Evolutionary conservation across 2,888 invertebrate species (phyloP), one percentile per base, ranked within the genome.

Genomic region (Cylindroiulus punctatus): DNA sequence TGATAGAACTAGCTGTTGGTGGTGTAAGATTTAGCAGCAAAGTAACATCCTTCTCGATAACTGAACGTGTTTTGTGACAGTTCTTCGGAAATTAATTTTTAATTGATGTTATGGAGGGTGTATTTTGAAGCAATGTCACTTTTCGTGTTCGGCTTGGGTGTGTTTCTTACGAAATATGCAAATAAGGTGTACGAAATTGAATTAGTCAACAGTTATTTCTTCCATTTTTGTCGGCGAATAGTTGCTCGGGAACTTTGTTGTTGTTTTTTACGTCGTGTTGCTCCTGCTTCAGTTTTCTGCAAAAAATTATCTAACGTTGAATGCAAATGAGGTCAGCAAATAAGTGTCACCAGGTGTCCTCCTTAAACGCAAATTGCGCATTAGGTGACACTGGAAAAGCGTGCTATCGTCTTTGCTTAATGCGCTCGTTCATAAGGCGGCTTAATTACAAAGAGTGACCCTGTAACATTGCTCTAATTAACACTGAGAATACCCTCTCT

Each of bases 281-380:
- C 65, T 65, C 26, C 26, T 65, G 65, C 8, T 19, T 65, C 26
- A 26, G 26, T 65, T 65, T 65, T 65, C 26, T 65, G n/a, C 10
- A 65, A 65, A 65, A 65, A 65, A 19, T 65, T 65, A 65, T 65
- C 65, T 65, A 65, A 26, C 12, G 65, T 26, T 26, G 26, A 65
- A 65, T 65, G 65, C 65, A 26, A 65, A 65, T 10, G 65, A 65
- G 65, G 65, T n/a, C 65, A 65, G 26, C 65, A 26, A 65, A 65
- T 65, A 65, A 26, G 65, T 65, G 65, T 65, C 65, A 65, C 65
- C 65, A 65, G 65, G 65, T 65, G 65, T 65, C 65, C 65, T 65
- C 65, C 26, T 65, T 26, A 65, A 4, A 1, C 22, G n/a, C 22
- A n/a, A n/a, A 57, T n/a, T 19, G 57, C 57, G 26, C 65, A 65